Conservation (phyloP, 2,113 vertebrate species). For the pig (Sus scrofa) region T2T-Sscrofa CM000825.6:44040501-44041000, state of each 20-base stretch:
- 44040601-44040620: neutral
- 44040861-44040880: neutral
- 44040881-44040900: accelerated
- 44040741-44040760: neutral
- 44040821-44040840: neutral
- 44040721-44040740: conserved; percentile 38
- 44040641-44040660: neutral
- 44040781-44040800: neutral
- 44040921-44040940: neutral
- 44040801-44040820: neutral
- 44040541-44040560: neutral
- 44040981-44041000: neutral
- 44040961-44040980: neutral
- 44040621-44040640: neutral
- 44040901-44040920: neutral
- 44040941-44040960: neutral
- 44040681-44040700: neutral
- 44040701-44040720: neutral
- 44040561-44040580: neutral
- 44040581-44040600: neutral
- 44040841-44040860: neutral
- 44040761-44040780: neutral
- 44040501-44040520: too few species aligned
- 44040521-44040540: neutral
- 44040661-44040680: neutral